phyloP scores from a whole-genome alignment of 2,797 vertebrate genomes.

The Acridotheres tristis region DNA sequence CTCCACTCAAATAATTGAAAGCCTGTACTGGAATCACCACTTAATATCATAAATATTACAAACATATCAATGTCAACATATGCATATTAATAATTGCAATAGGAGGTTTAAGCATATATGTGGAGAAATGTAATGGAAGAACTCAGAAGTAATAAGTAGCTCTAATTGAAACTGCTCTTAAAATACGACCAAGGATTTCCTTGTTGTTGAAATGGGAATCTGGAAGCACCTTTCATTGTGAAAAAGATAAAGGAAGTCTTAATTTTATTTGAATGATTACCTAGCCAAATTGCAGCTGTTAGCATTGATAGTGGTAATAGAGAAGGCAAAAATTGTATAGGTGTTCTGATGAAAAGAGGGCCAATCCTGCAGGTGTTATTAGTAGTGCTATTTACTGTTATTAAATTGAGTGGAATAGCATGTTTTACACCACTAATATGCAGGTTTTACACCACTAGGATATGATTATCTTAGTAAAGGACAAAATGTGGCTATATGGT shows the following conservation, averaged over 20 bases:
- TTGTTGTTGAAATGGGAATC: background rate
- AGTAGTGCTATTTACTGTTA: background rate
- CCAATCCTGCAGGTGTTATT: background rate
- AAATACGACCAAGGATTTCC: background rate
- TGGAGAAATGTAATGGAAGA: background rate
- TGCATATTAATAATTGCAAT: background rate
- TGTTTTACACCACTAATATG: background rate
- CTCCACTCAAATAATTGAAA: background rate
- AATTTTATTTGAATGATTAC: background rate
- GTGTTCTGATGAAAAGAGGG: background rate
- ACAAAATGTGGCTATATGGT: background rate
- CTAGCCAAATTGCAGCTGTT: background rate
- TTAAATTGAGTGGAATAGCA: background rate
- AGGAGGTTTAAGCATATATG: background rate
- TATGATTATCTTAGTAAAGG: background rate
- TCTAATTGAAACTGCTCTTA: background rate
- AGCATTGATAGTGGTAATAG: background rate
- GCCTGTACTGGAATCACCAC: background rate
- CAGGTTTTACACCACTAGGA: background rate
- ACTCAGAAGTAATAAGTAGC: background rate
- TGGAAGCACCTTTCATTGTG: background rate
- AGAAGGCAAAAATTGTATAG: background rate
- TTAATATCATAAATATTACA: background rate
- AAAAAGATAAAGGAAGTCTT: background rate
- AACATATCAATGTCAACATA: background rate